Conservation (phyloP, 2,113 vertebrate species). For the Emydocephalus ijimae region DNA sequence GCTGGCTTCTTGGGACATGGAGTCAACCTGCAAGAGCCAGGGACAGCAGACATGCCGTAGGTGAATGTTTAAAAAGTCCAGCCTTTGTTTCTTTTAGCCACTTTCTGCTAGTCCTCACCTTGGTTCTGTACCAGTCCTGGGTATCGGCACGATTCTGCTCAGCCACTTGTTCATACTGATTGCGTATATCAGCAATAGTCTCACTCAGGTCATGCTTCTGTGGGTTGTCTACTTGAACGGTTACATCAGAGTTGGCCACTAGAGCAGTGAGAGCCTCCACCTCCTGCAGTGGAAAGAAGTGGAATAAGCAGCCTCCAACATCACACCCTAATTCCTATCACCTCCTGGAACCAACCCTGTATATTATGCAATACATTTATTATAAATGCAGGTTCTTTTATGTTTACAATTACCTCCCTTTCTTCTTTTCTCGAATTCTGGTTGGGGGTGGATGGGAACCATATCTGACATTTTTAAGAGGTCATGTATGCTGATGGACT, state of each 20-base stretch:
- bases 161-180: slow-evolving; percentile 72
- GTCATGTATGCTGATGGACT: background rate
- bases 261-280: slow-evolving; percentile 64
- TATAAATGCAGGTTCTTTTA: background rate
- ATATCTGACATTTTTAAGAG: background rate
- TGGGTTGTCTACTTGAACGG: slow-evolving; percentile 70
- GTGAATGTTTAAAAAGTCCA: background rate
- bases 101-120: slow-evolving; percentile 60
- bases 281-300: slow-evolving; percentile 53
- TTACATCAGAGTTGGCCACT: slow-evolving; percentile 70
- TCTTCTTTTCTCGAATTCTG: background rate
- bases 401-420: background rate
- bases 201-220: slow-evolving; percentile 69
- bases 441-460: background rate
- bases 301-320: background rate
- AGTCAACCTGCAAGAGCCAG: slow-evolving; percentile 63
- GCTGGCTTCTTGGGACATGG: slow-evolving; percentile 64
- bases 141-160: slow-evolving; percentile 73
- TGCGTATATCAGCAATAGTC: slow-evolving; percentile 67
- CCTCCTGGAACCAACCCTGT: background rate
- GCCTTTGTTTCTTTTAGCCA: background rate
- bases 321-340: background rate
- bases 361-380: background rate
- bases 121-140: slow-evolving; percentile 72
- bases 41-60: background rate